Evolutionary conservation across 2,888 invertebrate species (phyloP), one percentile per base, ranked within the genome.

Genomic region (Drosophila histrio): DNA sequence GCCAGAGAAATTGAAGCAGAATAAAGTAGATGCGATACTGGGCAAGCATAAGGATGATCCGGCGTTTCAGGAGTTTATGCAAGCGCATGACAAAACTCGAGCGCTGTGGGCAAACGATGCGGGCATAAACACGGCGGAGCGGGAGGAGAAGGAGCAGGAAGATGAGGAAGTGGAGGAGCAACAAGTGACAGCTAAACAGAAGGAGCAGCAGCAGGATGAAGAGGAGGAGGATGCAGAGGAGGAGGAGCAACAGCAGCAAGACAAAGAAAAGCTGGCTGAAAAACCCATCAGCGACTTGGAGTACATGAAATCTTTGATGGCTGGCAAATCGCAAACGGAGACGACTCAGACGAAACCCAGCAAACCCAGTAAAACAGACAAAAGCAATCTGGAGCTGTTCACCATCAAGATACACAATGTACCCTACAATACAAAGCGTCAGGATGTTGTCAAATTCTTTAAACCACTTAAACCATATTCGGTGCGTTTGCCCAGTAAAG

Each of bases 31-130:
- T 75, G 94, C 95, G 86, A 92, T 96, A 53, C 90, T 96, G 8
- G 93, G 94, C 87, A 95, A 96, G 94, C 95, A 96, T 86, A 96
- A 96, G 92, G 95, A 96, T 92, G 98, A 98, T 92, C 96, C 97
- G 22, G 92, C 96, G 47, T 98, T 99, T 92, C 93, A 94, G 69
- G 98, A 98, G 91, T 99, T 97, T 90, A 93, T 98, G 90, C 95
- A 96, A 91, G 94, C 95, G n/a, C 97, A 98, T 91, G 93, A 95
- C 44, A 94, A 94, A 65, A 92, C 92, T 21, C 90, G 91, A 61
- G 88, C 88, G 6, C 89, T 92, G 39, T 94, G 94, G 94, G 92
- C 90, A 17, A 94, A 94, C 88, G 94, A 94, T 83, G 89, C 91
- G 47, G 91, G 53, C 3, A 77, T 59, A 1, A 34, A 36, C 6